Conservation (phyloP, 2,797 vertebrate species). For the Macropus fuliginosus region DNA sequence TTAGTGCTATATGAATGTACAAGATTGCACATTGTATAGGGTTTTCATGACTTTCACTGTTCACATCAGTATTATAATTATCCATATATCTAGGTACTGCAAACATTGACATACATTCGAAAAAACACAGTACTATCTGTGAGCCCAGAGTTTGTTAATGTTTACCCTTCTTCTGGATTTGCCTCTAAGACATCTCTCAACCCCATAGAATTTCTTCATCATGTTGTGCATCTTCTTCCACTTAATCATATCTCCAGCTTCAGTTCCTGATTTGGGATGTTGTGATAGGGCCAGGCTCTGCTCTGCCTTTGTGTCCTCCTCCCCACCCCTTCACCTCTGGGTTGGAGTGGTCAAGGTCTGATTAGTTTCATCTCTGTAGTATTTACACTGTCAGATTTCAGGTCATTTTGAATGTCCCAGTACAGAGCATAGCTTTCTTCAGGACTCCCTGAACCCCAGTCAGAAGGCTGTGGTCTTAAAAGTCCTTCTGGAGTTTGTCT, state of each 20-base stretch:
- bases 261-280: not conserved
- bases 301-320: not conserved
- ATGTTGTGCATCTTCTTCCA: not conserved
- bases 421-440: not conserved
- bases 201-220: not conserved
- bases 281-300: not conserved
- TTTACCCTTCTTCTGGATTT: not conserved
- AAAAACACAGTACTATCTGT: not conserved
- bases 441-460: too few relatives aligned
- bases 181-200: not conserved
- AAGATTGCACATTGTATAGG: not conserved
- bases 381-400: not conserved
- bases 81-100: not conserved
- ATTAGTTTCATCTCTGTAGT: not conserved
- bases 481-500: too few relatives aligned
- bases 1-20: not conserved
- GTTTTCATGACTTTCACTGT: conserved; percentile 27
- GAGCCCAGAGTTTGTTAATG: not conserved
- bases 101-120: conserved; percentile 23
- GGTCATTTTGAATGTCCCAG: not conserved
- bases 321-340: not conserved
- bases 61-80: conserved; percentile 1
- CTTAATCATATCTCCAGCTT: not conserved
- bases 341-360: not conserved
- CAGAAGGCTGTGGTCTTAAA: too few relatives aligned